phyloP scores from a whole-genome alignment of 2,113 vertebrate species.

The Catharus bicknelli region DNA sequence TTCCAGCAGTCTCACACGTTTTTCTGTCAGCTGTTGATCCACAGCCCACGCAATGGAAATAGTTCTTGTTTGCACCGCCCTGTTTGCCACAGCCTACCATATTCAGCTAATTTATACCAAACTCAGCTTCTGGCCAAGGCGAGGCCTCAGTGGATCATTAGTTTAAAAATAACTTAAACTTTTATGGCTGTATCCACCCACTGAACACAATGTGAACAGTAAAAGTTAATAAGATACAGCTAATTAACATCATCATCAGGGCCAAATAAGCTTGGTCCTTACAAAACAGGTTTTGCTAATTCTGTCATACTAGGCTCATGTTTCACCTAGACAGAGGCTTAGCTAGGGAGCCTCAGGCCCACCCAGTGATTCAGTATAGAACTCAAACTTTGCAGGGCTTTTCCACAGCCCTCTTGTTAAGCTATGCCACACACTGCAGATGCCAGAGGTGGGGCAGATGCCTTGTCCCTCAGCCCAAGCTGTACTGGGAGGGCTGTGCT shows the following conservation, averaged over 20 bases:
- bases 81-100: background rate
- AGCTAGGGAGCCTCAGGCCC: background rate
- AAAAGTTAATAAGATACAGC: background rate
- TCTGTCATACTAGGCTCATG: accelerated
- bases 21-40: background rate
- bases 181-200: background rate
- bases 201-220: background rate
- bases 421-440: accelerated
- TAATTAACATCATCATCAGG: background rate
- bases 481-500: background rate
- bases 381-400: background rate
- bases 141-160: background rate
- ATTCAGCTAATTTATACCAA: background rate
- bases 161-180: background rate
- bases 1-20: background rate
- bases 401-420: background rate
- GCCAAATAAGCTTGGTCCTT: background rate
- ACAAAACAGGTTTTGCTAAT: background rate
- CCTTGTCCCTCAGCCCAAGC: background rate
- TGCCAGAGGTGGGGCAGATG: background rate
- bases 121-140: background rate
- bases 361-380: background rate
- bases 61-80: background rate
- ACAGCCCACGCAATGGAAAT: background rate
- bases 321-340: background rate